Conservation (phyloP, 2,888 invertebrate species). For the Rotaria sp. region DNA sequence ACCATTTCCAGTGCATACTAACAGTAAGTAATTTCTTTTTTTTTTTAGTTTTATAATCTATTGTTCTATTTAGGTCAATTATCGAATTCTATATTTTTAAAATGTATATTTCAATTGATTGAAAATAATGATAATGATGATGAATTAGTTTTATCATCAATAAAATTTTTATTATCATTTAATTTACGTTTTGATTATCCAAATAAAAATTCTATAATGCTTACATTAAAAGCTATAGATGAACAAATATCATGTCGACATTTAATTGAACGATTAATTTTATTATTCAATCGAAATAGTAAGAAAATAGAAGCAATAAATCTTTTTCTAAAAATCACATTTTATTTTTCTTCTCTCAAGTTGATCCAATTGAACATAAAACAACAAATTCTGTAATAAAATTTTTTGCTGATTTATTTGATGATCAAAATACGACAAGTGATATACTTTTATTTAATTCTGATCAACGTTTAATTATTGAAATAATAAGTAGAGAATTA, state of each 20-base stretch:
- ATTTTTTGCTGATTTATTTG: background rate
- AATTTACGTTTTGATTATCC: slow-evolving; percentile 24
- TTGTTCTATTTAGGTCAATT: background rate
- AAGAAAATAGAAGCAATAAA: no score
- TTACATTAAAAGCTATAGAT: background rate
- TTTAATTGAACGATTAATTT: slow-evolving; percentile 25
- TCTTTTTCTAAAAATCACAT: no score
- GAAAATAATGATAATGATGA: background rate
- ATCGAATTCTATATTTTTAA: background rate
- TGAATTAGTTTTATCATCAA: background rate
- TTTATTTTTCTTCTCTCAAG: background rate
- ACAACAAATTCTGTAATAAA: background rate
- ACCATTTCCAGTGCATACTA: background rate
- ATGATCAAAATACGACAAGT: background rate
- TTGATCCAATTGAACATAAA: background rate
- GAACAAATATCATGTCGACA: background rate
- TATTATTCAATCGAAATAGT: background rate
- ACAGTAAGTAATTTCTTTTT: background rate
- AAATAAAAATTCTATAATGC: background rate
- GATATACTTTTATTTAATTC: background rate
- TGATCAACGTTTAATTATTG: background rate
- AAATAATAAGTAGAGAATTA: slow-evolving; percentile 18
- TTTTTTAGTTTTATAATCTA: background rate
- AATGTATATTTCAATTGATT: background rate
- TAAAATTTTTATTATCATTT: slow-evolving; percentile 17